phyloP scores from a whole-genome alignment of 2,797 vertebrate genomes.

The Enoplosus armatus region DNA sequence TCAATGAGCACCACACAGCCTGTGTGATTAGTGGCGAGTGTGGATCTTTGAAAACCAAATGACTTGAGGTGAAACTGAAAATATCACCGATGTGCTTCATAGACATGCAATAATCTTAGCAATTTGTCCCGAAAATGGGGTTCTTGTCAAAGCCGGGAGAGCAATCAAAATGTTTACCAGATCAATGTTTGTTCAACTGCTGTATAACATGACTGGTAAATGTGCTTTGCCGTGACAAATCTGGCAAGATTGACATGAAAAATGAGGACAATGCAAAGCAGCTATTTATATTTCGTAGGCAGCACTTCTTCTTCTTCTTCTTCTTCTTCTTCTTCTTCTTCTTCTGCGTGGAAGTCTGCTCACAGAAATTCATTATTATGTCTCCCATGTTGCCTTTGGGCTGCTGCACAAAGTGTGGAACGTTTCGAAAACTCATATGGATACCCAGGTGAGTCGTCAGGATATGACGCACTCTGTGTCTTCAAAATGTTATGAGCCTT shows the following conservation, averaged over 20 bases:
- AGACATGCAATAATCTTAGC: neutral
- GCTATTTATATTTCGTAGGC: conserved; percentile 13
- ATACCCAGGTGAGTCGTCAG: conserved; percentile 36
- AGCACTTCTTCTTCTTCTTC: conserved; percentile 11
- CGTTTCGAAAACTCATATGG: conserved; percentile 27
- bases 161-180: neutral
- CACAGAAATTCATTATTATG: conserved; percentile 37
- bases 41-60: neutral
- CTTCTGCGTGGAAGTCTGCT: conserved; percentile 11
- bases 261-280: conserved; percentile 15
- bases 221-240: neutral
- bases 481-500: conserved; percentile 60
- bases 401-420: conserved; percentile 15
- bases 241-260: conserved; percentile 17
- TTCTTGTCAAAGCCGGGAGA: neutral
- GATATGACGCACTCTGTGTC: conserved; percentile 25
- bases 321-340: no score
- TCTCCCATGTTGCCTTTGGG: conserved; percentile 26
- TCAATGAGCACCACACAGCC: neutral
- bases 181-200: neutral
- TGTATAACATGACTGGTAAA: neutral
- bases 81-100: neutral
- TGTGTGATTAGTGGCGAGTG: neutral
- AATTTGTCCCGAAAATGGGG: neutral
- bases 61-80: neutral